Evolutionary conservation across 1,140 invertebrate genomes (phyloP).

Genomic region (Drosophila watanabei): DNA sequence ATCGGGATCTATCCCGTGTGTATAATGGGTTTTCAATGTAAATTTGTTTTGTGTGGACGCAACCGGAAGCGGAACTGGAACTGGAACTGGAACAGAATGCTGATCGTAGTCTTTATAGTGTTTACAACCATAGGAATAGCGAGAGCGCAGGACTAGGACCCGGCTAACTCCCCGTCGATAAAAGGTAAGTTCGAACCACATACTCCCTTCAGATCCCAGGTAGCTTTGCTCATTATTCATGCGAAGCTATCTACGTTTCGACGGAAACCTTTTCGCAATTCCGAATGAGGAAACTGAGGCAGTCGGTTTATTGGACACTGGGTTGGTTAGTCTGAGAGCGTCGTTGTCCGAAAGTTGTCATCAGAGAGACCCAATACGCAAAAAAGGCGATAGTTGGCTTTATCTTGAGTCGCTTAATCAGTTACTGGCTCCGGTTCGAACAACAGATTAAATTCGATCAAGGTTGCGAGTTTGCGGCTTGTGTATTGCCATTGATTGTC

Average conservation of each 20-base stretch:
- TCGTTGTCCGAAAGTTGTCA: constrained; percentile 27
- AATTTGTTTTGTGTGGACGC: constrained; percentile 60
- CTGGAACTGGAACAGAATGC: constrained; percentile 72
- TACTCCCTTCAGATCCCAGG: constrained; percentile 17
- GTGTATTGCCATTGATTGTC: background rate
- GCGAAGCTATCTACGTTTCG: constrained; percentile 26
- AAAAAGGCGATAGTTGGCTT: constrained; percentile 25
- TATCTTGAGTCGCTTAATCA: constrained; percentile 51
- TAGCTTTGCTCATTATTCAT: constrained; percentile 42
- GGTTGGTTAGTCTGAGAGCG: constrained; percentile 22
- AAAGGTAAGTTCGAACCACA: constrained; percentile 25
- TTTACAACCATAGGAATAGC: constrained; percentile 49
- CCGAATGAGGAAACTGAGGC: constrained; percentile 31
- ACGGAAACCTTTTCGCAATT: constrained; percentile 50
- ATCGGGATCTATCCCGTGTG: constrained; percentile 19
- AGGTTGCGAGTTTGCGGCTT: constrained; percentile 22
- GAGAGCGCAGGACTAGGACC: constrained; percentile 39
- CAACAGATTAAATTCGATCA: constrained; percentile 45
- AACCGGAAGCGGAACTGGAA: constrained; percentile 51
- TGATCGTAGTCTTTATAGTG: constrained; percentile 68
- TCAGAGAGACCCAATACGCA: constrained; percentile 26
- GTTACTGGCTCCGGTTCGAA: constrained; percentile 28
- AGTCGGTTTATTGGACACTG: constrained; percentile 29
- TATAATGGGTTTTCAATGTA: constrained; percentile 60
- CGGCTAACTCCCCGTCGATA: constrained; percentile 30